These are phyloP conservation scores for Rachycentron canadum DNA, from an alignment of 2,797 vertebrate genomes.

Conservation along the genomic window DNA sequence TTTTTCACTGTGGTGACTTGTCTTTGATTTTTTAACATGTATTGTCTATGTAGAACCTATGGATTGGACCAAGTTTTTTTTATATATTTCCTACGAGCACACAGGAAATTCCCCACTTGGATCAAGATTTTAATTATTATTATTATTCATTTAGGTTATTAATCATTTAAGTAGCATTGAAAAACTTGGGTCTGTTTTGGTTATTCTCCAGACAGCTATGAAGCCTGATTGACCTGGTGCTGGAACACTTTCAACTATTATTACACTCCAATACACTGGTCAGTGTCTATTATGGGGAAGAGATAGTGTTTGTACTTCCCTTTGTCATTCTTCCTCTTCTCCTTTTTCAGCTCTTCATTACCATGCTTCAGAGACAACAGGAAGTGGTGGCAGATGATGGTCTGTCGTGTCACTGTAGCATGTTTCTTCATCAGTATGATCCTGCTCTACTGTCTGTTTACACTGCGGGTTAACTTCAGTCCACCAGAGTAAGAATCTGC, in stretches of 20 bases:
- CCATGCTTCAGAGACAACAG: constrained; percentile 78
- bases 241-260: neutral
- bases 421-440: constrained; percentile 88
- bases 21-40: no score
- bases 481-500: constrained; percentile 84
- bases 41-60: no score
- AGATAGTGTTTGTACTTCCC: neutral
- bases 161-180: no score
- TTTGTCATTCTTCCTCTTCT: neutral
- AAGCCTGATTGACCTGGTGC: neutral
- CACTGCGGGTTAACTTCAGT: constrained; percentile 80
- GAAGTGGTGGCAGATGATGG: constrained; percentile 84
- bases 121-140: neutral
- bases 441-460: constrained; percentile 88
- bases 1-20: neutral
- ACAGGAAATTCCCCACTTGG: neutral
- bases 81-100: neutral
- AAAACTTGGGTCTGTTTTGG: neutral
- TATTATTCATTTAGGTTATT: neutral
- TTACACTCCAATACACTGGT: neutral
- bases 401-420: constrained; percentile 87
- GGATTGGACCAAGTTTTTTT: no score
- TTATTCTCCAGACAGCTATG: neutral
- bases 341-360: constrained; percentile 32
- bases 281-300: neutral